Evolutionary conservation across 2,888 invertebrate genomes (phyloP).

Genomic region (Slavum lentiscoides): DNA sequence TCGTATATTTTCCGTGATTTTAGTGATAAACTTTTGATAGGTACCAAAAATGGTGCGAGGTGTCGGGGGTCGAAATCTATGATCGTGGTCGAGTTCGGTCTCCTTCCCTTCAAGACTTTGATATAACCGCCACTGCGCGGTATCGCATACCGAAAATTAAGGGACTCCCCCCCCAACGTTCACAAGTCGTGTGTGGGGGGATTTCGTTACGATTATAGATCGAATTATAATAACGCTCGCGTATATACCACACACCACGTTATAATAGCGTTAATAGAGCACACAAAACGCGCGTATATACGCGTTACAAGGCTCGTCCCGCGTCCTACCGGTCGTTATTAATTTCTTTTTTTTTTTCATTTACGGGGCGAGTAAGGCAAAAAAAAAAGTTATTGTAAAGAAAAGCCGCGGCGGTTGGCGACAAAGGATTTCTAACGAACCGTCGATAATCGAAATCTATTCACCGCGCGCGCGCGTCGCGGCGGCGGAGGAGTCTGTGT

Average conservation of each 20-base stretch:
- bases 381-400: background rate
- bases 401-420: constrained; percentile 41
- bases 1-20: too few species aligned
- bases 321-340: background rate
- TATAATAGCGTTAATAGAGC: constrained; percentile 36
- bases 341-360: constrained; percentile 17
- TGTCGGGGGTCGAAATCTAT: too few species aligned
- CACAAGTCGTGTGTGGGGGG: too few species aligned
- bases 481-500: constrained; percentile 18
- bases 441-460: constrained; percentile 53
- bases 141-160: too few species aligned
- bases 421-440: constrained; percentile 54
- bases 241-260: constrained; percentile 43
- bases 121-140: too few species aligned
- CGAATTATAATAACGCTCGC: background rate
- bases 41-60: too few species aligned
- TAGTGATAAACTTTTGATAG: too few species aligned
- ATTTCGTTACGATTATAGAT: background rate
- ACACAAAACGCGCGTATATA: constrained; percentile 9
- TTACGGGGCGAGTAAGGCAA: background rate
- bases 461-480: constrained; percentile 21
- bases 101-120: too few species aligned
- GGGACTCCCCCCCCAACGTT: too few species aligned
- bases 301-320: background rate
- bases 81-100: too few species aligned